A percentile compares a stretch with the other conserved stretches of the same genome.
phyloP scores from a whole-genome alignment of 2,797 vertebrate genomes.

The Hypotaenidia okinawae region DNA sequence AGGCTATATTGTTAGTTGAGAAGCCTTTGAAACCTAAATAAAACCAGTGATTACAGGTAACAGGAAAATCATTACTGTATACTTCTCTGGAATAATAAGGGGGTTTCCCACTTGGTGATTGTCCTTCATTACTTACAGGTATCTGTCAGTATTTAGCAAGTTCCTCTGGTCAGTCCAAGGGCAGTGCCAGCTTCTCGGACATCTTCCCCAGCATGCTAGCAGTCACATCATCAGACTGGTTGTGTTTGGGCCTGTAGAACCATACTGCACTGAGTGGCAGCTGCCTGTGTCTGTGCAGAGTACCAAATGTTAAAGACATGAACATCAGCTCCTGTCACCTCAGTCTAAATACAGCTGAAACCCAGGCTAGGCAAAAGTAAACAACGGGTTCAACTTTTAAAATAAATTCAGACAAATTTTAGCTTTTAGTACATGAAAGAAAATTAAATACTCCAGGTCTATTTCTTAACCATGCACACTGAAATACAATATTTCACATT shows the following conservation, averaged over 20 bases:
- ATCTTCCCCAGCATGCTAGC: background rate
- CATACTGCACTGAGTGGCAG: background rate
- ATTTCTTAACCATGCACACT: background rate
- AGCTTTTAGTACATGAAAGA: background rate
- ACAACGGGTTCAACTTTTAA: background rate
- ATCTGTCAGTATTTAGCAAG: background rate
- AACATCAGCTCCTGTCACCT: background rate
- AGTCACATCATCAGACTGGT: background rate
- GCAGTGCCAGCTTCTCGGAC: background rate
- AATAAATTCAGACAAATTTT: background rate
- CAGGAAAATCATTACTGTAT: background rate
- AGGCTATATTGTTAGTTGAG: background rate
- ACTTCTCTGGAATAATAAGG: background rate
- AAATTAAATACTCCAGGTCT: background rate
- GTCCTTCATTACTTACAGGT: background rate
- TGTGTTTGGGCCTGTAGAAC: background rate
- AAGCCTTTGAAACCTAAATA: background rate
- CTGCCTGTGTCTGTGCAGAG: background rate
- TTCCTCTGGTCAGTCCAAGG: background rate
- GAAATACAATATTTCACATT: background rate
- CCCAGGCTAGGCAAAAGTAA: background rate
- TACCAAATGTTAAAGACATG: background rate
- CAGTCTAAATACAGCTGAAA: background rate
- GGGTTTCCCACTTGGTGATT: background rate
- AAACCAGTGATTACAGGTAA: background rate